A percentile compares a stretch with the other conserved stretches of the same genome.
Evolutionary conservation across 2,113 vertebrate species (phyloP).

Genomic region (Centropus unirufus): DNA sequence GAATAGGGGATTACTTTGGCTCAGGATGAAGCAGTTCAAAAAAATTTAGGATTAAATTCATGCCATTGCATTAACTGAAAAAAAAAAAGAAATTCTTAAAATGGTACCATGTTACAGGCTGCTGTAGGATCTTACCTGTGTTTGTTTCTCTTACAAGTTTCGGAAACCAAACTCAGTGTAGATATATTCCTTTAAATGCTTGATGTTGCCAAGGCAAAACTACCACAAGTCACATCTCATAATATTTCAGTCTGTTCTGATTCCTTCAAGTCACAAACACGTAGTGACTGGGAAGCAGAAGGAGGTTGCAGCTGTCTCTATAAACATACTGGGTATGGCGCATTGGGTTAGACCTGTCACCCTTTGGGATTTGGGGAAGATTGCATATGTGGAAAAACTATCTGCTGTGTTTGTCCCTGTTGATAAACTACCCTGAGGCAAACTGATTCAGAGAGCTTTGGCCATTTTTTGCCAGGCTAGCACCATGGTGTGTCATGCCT

Average conservation of each 20-base stretch:
- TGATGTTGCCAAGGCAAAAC: background rate
- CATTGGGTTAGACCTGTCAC: background rate
- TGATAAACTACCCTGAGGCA: background rate
- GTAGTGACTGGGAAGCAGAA: background rate
- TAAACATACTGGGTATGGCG: too few relatives aligned
- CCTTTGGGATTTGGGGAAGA: background rate
- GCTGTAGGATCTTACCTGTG: background rate
- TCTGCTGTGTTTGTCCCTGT: background rate
- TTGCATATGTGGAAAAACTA: background rate
- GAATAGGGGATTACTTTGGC: background rate
- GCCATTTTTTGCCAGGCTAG: background rate
- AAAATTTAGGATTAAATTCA: background rate
- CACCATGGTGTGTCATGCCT: background rate
- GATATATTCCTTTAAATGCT: background rate
- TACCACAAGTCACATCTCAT: background rate
- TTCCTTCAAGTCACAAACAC: background rate
- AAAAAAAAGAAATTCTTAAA: background rate
- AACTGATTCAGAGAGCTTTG: background rate
- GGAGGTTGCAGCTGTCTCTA: background rate
- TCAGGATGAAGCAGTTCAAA: background rate
- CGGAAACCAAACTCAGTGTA: background rate
- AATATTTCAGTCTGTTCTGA: background rate
- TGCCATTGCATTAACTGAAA: background rate
- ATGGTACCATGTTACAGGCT: background rate
- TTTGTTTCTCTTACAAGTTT: background rate